Conservation (phyloP, 2,113 vertebrate species). For the Riparia riparia region DNA sequence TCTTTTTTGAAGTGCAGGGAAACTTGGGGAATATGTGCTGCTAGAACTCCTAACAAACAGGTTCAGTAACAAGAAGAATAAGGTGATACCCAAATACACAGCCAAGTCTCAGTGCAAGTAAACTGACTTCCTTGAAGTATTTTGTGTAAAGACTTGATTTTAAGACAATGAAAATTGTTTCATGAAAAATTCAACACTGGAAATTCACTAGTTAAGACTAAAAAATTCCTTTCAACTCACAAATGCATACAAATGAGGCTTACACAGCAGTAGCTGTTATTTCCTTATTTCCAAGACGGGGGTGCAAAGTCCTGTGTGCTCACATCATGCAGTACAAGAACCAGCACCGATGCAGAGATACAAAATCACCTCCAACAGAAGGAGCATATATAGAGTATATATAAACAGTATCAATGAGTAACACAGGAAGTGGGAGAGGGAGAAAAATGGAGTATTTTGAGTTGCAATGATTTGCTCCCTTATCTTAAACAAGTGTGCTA, state of each 20-base stretch:
- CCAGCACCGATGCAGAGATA: rapidly evolving
- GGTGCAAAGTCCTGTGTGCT: neutral
- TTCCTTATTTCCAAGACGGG: neutral
- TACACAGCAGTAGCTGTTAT: neutral
- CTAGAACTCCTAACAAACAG: neutral
- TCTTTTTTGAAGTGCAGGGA: neutral
- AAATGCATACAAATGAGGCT: neutral
- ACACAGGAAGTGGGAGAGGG: neutral
- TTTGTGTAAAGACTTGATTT: neutral
- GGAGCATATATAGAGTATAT: neutral
- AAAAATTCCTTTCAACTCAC: neutral
- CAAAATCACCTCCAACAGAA: neutral
- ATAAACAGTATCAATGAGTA: neutral
- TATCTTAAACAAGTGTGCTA: neutral
- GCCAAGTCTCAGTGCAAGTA: neutral
- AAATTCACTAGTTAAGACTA: neutral
- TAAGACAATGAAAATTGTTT: neutral
- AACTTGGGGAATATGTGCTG: neutral
- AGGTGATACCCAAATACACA: neutral
- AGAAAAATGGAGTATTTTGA: neutral
- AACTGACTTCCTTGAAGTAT: neutral
- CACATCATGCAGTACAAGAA: rapidly evolving
- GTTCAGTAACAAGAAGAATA: neutral
- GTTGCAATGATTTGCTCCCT: neutral
- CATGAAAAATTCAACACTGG: neutral